These are phyloP conservation scores for Theristus sp. DNA, from an alignment of 2,888 invertebrate genomes.

Conservation along the genomic window DNA sequence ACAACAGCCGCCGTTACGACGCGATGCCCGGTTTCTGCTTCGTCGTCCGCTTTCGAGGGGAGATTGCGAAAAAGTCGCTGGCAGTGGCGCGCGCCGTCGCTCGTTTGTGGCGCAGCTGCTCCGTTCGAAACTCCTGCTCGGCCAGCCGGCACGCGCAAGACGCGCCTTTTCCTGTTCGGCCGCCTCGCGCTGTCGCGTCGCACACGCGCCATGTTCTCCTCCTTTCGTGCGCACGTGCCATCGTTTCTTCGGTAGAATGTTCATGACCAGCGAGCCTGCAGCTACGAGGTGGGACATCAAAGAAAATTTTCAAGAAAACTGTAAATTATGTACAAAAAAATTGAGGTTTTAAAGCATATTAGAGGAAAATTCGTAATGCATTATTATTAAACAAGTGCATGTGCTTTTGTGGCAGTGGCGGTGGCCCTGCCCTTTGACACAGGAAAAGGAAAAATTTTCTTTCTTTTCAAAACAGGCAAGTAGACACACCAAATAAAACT, in stretches of 20 bases:
- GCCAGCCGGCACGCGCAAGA: slow-evolving; percentile 35
- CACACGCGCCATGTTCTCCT: slow-evolving; percentile 88
- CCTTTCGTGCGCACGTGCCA: slow-evolving; percentile 99
- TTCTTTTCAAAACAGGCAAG: too few relatives aligned
- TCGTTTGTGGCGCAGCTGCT: slow-evolving; percentile 48
- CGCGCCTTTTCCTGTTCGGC: slow-evolving; percentile 64
- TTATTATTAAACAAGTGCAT: too few relatives aligned
- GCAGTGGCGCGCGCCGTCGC: slow-evolving; percentile 5
- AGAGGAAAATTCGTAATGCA: too few relatives aligned
- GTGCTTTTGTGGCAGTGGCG: too few relatives aligned
- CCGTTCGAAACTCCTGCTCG: slow-evolving; percentile 62
- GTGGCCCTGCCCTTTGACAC: too few relatives aligned
- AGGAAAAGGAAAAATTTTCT: too few relatives aligned
- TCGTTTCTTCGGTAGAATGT: slow-evolving; percentile 35
- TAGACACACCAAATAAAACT: too few relatives aligned
- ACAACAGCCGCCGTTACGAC: neutral
- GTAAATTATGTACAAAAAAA: too few relatives aligned
- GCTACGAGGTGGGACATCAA: too few relatives aligned
- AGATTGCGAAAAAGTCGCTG: neutral
- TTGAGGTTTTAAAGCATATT: too few relatives aligned
- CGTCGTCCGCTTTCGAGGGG: neutral
- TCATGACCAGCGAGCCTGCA: too few relatives aligned
- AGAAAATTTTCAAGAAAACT: too few relatives aligned
- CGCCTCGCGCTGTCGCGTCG: slow-evolving; percentile 79
- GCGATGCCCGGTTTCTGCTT: neutral